Conservation (phyloP, 2,888 invertebrate genomes). For the Caenorhabditis becei region DNA sequence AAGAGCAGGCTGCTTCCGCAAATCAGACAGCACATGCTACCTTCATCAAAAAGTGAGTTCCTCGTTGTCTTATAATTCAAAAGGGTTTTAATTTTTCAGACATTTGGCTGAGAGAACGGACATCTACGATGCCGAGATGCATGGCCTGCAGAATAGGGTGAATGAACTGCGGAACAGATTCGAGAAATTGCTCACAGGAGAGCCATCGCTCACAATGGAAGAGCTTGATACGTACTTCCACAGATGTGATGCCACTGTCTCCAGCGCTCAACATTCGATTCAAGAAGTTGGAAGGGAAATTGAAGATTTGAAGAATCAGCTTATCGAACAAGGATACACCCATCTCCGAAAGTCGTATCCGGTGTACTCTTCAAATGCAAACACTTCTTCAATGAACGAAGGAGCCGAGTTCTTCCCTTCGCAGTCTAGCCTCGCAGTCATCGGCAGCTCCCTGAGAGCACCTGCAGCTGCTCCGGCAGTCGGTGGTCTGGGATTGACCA, state of each 20-base stretch:
- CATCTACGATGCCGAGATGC: conserved; percentile 47
- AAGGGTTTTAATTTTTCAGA: conserved; percentile 9
- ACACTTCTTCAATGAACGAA: neutral
- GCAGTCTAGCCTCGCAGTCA: conserved; percentile 57
- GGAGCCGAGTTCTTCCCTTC: conserved; percentile 63
- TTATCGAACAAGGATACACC: conserved; percentile 60
- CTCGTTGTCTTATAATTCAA: neutral
- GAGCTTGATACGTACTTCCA: conserved; percentile 48
- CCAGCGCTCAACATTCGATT: conserved; percentile 28
- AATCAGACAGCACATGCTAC: conserved; percentile 43
- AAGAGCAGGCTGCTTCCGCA: conserved; percentile 42
- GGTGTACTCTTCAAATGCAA: neutral
- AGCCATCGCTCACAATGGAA: conserved; percentile 36
- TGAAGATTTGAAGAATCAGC: conserved; percentile 38
- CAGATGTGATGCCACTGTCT: conserved; percentile 23
- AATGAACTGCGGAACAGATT: conserved; percentile 28
- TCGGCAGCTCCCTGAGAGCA: conserved; percentile 55
- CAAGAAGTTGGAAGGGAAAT: conserved; percentile 46
- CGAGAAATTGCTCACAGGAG: conserved; percentile 51
- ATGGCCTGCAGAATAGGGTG: conserved; percentile 41
- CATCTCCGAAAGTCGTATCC: conserved; percentile 39
- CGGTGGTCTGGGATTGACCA: conserved; percentile 35
- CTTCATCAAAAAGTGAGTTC: conserved; percentile 19
- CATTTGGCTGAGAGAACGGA: conserved; percentile 41
- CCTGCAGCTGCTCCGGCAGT: conserved; percentile 35